These are phyloP conservation scores for Matsumyia berberina DNA, from an alignment of 2,888 invertebrate species.

Conservation along the genomic window DNA sequence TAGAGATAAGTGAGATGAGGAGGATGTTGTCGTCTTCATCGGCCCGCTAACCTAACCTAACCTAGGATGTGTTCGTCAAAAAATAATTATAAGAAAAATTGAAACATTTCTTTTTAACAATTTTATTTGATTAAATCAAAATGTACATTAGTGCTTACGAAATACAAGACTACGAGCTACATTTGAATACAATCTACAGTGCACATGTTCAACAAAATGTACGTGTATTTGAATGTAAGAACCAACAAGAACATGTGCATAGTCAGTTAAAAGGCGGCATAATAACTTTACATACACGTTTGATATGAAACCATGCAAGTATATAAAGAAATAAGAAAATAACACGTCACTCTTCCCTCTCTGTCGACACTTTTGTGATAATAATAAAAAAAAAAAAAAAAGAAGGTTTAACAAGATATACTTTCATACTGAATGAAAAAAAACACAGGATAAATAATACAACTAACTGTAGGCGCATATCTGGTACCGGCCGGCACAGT, in stretches of 20 bases:
- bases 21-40: no score
- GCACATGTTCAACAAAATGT: neutral
- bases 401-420: slow-evolving; percentile 37
- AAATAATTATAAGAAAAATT: no score
- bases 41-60: no score
- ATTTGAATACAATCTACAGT: slow-evolving; percentile 31
- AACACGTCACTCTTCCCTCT: slow-evolving; percentile 10
- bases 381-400: slow-evolving; percentile 8
- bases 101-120: slow-evolving; percentile 1
- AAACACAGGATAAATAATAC: slow-evolving; percentile 59
- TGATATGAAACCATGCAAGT: slow-evolving; percentile 8
- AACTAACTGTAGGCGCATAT: slow-evolving; percentile 53
- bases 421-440: slow-evolving; percentile 22
- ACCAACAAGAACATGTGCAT: slow-evolving; percentile 8
- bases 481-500: slow-evolving; percentile 29
- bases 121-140: slow-evolving; percentile 41
- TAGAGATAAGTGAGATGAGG: no score
- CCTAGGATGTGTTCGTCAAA: no score
- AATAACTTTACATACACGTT: slow-evolving; percentile 34
- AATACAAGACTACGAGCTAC: slow-evolving; percentile 21
- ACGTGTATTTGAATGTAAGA: slow-evolving; percentile 23
- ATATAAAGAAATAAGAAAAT: slow-evolving; percentile 33
- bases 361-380: slow-evolving; percentile 18
- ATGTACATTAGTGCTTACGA: slow-evolving; percentile 44
- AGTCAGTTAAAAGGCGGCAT: slow-evolving; percentile 33